These are phyloP conservation scores for Myzus persicae DNA, from an alignment of 1,140 invertebrate genomes.

Conservation along the genomic window DNA sequence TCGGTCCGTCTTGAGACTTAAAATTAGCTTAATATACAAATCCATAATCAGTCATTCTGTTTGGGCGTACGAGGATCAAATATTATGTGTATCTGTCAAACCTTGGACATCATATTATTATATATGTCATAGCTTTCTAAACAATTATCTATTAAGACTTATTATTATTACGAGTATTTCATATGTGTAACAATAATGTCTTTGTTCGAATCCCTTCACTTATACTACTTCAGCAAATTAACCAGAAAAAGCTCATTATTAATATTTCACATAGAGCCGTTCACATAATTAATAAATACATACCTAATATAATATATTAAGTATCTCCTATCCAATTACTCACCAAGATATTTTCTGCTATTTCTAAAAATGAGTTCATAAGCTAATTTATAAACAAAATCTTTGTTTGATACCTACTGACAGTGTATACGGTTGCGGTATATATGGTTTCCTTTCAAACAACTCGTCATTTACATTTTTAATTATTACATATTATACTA, in stretches of 20 bases:
- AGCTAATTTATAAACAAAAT: constrained; percentile 3
- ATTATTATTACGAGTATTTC: neutral
- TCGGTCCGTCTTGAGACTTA: neutral
- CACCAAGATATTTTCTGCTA: neutral
- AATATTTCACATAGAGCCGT: neutral
- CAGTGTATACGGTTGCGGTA: neutral
- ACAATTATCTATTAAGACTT: neutral
- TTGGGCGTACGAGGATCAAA: neutral
- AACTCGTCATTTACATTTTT: neutral
- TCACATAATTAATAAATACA: neutral
- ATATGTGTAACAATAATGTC: neutral
- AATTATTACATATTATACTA: neutral
- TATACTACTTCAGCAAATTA: neutral
- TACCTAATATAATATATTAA: neutral
- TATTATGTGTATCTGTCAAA: constrained; percentile 13
- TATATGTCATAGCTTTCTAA: constrained; percentile 5
- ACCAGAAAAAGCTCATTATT: neutral
- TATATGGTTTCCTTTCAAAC: neutral
- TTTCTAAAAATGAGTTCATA: neutral
- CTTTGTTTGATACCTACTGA: neutral
- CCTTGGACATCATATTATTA: neutral
- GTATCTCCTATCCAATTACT: neutral
- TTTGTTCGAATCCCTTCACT: neutral
- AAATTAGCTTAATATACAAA: neutral
- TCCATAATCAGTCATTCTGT: neutral